Evolutionary conservation across 2,797 vertebrate species (phyloP), one percentile per base, ranked within the genome.

Genomic region (Diglossa cyanea): DNA sequence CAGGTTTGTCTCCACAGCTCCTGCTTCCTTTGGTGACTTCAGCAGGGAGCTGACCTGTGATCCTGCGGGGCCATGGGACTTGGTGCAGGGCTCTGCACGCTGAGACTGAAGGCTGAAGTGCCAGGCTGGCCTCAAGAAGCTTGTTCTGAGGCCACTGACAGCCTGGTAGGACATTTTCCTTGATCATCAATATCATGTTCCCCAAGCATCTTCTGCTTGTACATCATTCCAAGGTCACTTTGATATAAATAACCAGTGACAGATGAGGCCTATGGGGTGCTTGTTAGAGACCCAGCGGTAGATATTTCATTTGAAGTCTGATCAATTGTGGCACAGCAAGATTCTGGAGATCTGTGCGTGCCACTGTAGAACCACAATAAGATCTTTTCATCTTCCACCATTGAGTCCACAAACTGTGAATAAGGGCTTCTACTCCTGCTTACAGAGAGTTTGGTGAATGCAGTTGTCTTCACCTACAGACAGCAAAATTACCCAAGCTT

Each of bases 241-340:
- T 85, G 91, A 88, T 88, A 75, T 72, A 75, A 91, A 88, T 72
- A 95, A 62, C 18, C 35, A 72, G 75, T 81, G 89, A 91, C 84
- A 91, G 92, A 91, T 92, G 87, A 93, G 73, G 78, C 70, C 73
- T 86, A 70, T 55, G 66, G 75, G 75, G 85, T 83, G 78, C 86
- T 94, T 89, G 70, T 78, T 81, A 87, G 92, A 87, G 31, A 77
- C 39, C 4, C 89, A 54, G 72, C 42, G 15, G 81, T 35, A 89
- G 79, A 26, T 80, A 78, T 33, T 91, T 88, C 72, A 77, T 80
- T 78, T 10, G 0, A 88, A 86, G 51, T 33, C 79, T 83, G 82
- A 94, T 96, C 91, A 88, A 50, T 74, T 0, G 1, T 45, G 88
- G 50, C 83, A 75, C 75, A 93, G 80, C 75, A 75, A 95, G 78